Evolutionary conservation across 2,797 vertebrate genomes (phyloP).

Genomic region (Poecile montanus): DNA sequence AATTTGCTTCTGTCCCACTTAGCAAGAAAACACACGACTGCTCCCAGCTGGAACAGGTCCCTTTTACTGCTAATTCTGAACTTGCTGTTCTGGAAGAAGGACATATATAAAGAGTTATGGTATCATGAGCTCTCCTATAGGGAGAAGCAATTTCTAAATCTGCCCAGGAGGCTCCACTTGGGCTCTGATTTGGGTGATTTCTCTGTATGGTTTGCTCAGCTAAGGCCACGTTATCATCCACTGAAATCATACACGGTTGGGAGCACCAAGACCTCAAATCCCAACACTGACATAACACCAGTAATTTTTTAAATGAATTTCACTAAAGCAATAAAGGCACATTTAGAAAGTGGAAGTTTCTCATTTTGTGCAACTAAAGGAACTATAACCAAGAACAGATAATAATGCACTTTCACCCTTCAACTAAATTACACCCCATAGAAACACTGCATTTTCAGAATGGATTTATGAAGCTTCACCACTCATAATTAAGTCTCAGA

Average conservation of each 20-base stretch:
- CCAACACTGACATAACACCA: fast-evolving
- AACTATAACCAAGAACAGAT: background rate
- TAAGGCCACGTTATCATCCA: background rate
- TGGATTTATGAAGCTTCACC: background rate
- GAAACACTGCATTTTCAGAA: background rate
- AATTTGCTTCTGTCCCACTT: background rate
- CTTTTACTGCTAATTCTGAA: background rate
- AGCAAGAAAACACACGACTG: background rate
- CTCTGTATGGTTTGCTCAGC: background rate
- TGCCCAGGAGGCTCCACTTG: background rate
- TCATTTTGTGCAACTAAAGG: background rate
- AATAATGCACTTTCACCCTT: background rate
- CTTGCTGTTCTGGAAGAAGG: background rate
- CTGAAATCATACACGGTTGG: fast-evolving
- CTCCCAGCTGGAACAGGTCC: background rate
- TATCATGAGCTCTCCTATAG: fast-evolving
- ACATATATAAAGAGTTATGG: fast-evolving
- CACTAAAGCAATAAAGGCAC: background rate
- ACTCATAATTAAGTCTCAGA: background rate
- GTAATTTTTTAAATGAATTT: background rate
- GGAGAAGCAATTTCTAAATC: background rate
- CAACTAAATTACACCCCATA: background rate
- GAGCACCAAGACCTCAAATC: background rate
- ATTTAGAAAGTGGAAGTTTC: background rate
- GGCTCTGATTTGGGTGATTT: background rate